Evolutionary conservation across 2,113 vertebrate genomes (phyloP), one percentile per base, ranked within the genome.

Genomic region (Coregonus clupeaformis): DNA sequence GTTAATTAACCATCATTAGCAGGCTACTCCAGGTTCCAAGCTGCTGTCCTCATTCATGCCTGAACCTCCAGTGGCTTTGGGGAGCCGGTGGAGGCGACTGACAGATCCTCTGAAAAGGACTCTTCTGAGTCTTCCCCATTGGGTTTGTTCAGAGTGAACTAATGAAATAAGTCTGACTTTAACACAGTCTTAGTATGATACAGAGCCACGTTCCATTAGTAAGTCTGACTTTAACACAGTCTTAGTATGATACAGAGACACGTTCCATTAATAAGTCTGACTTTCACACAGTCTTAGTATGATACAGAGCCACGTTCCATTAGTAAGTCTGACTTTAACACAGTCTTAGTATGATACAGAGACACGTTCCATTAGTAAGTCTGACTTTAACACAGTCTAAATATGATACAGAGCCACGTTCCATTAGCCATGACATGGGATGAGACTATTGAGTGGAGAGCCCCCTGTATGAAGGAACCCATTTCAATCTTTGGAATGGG

Each of bases 1-100:
- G 75, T 82, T 85, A 79, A 90, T 89, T 85, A 89, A 77, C 72
- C 64, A 70, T 55, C 60, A 80, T 85, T 76, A 82, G 68, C 72
- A 78, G 81, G 71, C 83, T 76, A 65, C 74, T 57, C 64, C 63
- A n/a, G 63, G 74, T 64, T 69, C 57, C 71, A 78, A 84, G 85
- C 75, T 85, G 83, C 80, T 83, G 57, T 75, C n/a, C 59, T 76
- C n/a, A 68, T 14, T 22, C 67, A 72, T 14, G 64, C 63, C 69
- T 32, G 71, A 78, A 36, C 67, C 71, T 80, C 77, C 66, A 76
- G 64, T 3, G 72, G 52, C 82, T 78, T 83, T 72, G 69, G 72
- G 75, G 82, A 64, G 52, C n/a, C 36, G 45, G 68, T 24, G 57
- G 70, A 73, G 32, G 3, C 65, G 74, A 77, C 30, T 63, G 76